These are phyloP conservation scores for Centruroides sculpturatus DNA, from an alignment of 1,140 invertebrate genomes.

Conservation along the genomic window DNA sequence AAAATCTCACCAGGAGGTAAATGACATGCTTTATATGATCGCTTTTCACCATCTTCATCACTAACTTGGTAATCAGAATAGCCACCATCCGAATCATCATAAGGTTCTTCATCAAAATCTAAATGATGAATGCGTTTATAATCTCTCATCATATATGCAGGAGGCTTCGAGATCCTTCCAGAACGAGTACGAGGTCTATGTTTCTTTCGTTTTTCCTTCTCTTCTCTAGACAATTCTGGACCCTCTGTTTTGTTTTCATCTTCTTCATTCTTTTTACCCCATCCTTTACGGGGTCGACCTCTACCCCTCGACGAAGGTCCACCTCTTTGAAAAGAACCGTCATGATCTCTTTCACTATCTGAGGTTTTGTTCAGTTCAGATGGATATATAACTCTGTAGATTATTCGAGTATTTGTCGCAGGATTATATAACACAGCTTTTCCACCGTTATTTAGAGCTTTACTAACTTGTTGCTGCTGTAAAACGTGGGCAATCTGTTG, in stretches of 20 bases:
- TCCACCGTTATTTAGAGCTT: slow-evolving; percentile 26
- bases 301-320: background rate
- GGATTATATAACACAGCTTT: slow-evolving; percentile 39
- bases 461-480: slow-evolving; percentile 35
- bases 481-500: slow-evolving; percentile 45
- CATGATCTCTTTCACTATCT: background rate
- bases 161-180: slow-evolving; percentile 46
- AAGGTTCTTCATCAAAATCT: slow-evolving; percentile 41
- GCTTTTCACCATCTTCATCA: slow-evolving; percentile 31
- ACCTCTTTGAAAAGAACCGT: background rate
- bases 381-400: slow-evolving; percentile 39
- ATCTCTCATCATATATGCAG: slow-evolving; percentile 48
- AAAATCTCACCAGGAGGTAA: slow-evolving; percentile 8
- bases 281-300: background rate
- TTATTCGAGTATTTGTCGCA: slow-evolving; percentile 40
- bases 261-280: background rate
- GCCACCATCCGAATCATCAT: slow-evolving; percentile 48
- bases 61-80: slow-evolving; percentile 46
- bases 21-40: slow-evolving; percentile 15
- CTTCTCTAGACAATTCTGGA: slow-evolving; percentile 33
- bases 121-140: slow-evolving; percentile 47
- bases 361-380: slow-evolving; percentile 25
- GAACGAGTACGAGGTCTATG: slow-evolving; percentile 42
- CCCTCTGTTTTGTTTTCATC: slow-evolving; percentile 3
- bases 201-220: slow-evolving; percentile 41